These are phyloP conservation scores for Caenorhabditis sulstoni DNA, from an alignment of 2,888 invertebrate genomes.

Conservation along the genomic window DNA sequence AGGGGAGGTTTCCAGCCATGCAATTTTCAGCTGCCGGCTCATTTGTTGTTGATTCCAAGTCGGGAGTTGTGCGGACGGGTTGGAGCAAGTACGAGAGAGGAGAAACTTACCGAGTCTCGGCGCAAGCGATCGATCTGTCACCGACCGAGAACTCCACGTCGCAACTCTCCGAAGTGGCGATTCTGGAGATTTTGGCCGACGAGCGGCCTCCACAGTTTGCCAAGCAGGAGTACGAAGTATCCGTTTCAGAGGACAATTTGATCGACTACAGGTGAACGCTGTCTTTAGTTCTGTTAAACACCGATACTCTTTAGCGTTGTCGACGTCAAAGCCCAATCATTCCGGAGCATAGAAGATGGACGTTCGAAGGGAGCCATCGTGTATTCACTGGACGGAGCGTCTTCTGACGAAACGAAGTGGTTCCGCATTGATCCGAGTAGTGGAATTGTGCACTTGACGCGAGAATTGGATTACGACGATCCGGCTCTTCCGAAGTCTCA, in stretches of 20 bases:
- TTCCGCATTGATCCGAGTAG: constrained; percentile 93
- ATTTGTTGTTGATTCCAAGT: constrained; percentile 74
- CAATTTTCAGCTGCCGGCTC: constrained; percentile 71
- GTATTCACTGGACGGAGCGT: constrained; percentile 55
- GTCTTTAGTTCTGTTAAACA: constrained; percentile 21
- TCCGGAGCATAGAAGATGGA: constrained; percentile 81
- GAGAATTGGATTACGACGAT: constrained; percentile 97
- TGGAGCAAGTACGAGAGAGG: constrained; percentile 68
- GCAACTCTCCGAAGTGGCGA: constrained; percentile 75
- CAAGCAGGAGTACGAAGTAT: constrained; percentile 93
- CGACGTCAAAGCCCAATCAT: constrained; percentile 96
- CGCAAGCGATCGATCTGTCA: constrained; percentile 74
- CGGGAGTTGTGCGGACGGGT: constrained; percentile 75
- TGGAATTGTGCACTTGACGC: constrained; percentile 94
- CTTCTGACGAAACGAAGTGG: constrained; percentile 80
- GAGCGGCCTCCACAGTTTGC: constrained; percentile 98
- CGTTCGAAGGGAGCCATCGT: constrained; percentile 64
- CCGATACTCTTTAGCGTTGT: constrained; percentile 88
- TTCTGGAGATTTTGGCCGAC: constrained; percentile 83
- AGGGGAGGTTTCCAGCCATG: background rate
- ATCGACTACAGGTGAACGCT: constrained; percentile 86
- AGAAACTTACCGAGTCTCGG: constrained; percentile 68
- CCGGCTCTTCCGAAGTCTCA: constrained; percentile 94
- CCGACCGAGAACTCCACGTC: constrained; percentile 61
- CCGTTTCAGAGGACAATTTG: constrained; percentile 96